Evolutionary conservation across 2,888 invertebrate species (phyloP).

Genomic region (Notodonta ziczac): DNA sequence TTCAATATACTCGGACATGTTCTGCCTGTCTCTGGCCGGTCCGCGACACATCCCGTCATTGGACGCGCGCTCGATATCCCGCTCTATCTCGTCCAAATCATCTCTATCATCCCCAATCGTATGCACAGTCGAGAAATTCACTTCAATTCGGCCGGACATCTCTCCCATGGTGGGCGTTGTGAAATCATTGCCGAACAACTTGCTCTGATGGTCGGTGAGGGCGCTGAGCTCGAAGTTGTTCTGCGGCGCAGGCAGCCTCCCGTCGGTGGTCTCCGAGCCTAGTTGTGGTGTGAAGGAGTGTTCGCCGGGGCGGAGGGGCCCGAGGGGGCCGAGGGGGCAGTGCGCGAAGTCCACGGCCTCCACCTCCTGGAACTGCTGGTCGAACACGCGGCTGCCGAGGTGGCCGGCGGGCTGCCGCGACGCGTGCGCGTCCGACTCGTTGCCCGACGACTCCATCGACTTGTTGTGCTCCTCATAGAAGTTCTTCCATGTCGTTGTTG

Average conservation of each 20-base stretch:
- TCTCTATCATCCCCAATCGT: conserved; percentile 46
- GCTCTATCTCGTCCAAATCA: conserved; percentile 70
- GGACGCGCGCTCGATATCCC: conserved; percentile 51
- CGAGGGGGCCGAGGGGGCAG: conserved; percentile 38
- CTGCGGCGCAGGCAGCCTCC: conserved; percentile 49
- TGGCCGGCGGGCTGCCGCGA: conserved; percentile 56
- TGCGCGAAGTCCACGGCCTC: conserved; percentile 58
- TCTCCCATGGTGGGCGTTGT: conserved; percentile 52
- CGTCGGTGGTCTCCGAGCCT: conserved; percentile 56
- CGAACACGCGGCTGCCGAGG: conserved; percentile 65
- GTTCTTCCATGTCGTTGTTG: conserved; percentile 77
- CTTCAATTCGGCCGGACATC: conserved; percentile 58
- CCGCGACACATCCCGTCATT: conserved; percentile 45
- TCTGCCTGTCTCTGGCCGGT: conserved; percentile 41
- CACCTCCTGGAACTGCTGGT: conserved; percentile 70
- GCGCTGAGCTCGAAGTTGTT: conserved; percentile 65
- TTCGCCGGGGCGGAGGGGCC: conserved; percentile 36
- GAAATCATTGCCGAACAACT: conserved; percentile 62
- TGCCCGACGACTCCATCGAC: conserved; percentile 68
- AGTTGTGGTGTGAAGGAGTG: conserved; percentile 59
- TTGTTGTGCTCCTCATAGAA: conserved; percentile 78
- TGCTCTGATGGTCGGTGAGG: conserved; percentile 63
- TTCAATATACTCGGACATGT: conserved; percentile 68
- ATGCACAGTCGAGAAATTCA: conserved; percentile 67
- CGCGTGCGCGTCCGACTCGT: conserved; percentile 57